phyloP scores from a whole-genome alignment of 2,797 vertebrate species.

The Tragelaphus eurycerus region DNA sequence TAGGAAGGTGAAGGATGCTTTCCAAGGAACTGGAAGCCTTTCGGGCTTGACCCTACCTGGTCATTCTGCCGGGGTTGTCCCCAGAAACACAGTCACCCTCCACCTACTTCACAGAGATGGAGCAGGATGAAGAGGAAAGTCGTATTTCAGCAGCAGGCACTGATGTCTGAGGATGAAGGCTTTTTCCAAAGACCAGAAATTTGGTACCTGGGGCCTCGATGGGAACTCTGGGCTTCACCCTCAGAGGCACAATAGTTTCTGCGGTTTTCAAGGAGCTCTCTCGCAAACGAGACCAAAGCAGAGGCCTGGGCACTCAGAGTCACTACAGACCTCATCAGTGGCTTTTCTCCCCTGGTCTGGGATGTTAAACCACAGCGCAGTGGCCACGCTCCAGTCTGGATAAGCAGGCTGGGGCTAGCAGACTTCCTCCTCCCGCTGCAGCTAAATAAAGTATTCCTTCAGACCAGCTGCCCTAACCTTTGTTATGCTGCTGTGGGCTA shows the following conservation, averaged over 20 bases:
- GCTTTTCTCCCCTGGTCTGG: neutral
- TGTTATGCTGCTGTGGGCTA: constrained; percentile 50
- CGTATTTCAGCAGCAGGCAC: neutral
- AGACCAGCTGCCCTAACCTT: constrained; percentile 41
- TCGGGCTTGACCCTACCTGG: neutral
- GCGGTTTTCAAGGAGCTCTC: neutral
- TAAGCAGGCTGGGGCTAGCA: constrained; percentile 36
- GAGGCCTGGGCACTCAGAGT: neutral
- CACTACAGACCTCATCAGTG: neutral
- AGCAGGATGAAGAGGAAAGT: neutral
- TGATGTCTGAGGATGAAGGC: neutral
- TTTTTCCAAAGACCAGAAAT: neutral
- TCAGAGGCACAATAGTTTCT: neutral
- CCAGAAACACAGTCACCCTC: neutral
- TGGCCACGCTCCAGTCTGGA: constrained; percentile 55
- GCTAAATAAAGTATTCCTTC: constrained; percentile 61
- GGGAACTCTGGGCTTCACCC: neutral
- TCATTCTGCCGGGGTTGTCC: neutral
- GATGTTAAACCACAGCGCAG: constrained; percentile 17
- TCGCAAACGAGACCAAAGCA: neutral
- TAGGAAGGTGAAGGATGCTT: neutral
- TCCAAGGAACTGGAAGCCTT: neutral
- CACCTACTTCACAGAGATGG: neutral
- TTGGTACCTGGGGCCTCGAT: too few relatives aligned
- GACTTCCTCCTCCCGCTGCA: constrained; percentile 41